Percentiles rank a stretch among this genome's conserved stretches.
Conservation (phyloP, 2,113 vertebrate species). For the Mixornis gularis region DNA sequence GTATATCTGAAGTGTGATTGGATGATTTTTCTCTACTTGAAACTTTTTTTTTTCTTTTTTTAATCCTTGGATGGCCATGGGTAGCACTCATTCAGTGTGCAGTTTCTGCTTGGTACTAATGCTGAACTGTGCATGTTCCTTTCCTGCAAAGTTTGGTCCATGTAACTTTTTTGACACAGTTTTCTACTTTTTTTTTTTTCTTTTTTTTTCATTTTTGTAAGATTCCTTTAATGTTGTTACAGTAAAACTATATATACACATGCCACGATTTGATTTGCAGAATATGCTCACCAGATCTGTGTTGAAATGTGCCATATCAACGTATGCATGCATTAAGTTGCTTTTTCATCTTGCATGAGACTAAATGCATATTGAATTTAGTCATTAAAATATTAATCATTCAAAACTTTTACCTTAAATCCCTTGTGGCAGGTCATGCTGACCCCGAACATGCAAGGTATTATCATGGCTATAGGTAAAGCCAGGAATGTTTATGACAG, state of each 20-base stretch:
- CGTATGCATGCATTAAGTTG: conserved; percentile 54
- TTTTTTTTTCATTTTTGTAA: neutral
- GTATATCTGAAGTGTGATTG: neutral
- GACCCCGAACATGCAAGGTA: conserved; percentile 99
- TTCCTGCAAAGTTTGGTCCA: neutral
- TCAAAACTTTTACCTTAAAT: conserved; percentile 73
- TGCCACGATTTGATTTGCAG: conserved; percentile 6
- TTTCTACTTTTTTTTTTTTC: neutral
- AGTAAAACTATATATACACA: neutral
- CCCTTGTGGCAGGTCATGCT: conserved; percentile 94
- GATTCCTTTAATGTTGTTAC: neutral
- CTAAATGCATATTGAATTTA: conserved; percentile 30
- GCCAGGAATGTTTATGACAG: conserved; percentile 94
- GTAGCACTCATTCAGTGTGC: neutral
- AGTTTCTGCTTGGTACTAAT: conserved; percentile 1
- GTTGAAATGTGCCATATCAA: conserved; percentile 8
- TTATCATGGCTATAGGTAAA: conserved; percentile 99
- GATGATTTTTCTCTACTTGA: neutral
- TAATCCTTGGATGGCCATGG: neutral
- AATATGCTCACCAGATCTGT: neutral
- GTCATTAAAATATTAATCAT: conserved; percentile 63
- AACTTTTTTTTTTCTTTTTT: too few species aligned
- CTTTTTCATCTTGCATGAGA: conserved; percentile 66
- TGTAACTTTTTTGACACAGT: neutral
- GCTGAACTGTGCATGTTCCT: conserved; percentile 21